A percentile compares a stretch with the other conserved stretches of the same genome.
These are phyloP conservation scores for Calcarius lapponicus DNA, from an alignment of 2,797 vertebrate species.

Conservation along the genomic window DNA sequence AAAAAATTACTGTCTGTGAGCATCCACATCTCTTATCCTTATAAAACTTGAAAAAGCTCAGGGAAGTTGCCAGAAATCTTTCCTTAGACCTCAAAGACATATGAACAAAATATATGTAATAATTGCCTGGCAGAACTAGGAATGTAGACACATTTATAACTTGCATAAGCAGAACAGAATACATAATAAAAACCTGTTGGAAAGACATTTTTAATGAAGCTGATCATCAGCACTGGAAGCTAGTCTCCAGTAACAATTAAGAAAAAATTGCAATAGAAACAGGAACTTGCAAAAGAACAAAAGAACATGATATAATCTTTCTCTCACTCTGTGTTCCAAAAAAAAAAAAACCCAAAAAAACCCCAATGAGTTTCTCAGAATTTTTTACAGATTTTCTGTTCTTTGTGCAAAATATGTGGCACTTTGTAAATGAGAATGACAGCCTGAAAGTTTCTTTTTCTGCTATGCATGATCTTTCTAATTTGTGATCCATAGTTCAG, in stretches of 20 bases:
- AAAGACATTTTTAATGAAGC: background rate
- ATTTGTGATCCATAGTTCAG: background rate
- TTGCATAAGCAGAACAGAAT: background rate
- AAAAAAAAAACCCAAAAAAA: fast-evolving
- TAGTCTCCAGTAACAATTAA: background rate
- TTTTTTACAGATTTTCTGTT: background rate
- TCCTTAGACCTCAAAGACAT: background rate
- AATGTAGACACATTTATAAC: background rate
- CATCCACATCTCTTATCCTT: background rate
- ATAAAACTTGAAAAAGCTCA: background rate
- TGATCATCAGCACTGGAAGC: background rate
- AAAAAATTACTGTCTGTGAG: background rate
- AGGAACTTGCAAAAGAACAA: background rate
- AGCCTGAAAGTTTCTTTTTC: background rate
- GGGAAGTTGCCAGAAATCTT: background rate
- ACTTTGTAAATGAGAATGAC: background rate
- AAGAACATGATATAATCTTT: background rate
- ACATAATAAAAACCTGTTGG: background rate
- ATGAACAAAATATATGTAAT: background rate
- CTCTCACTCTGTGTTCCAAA: background rate
- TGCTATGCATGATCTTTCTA: background rate
- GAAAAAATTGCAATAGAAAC: background rate
- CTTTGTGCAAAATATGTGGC: background rate
- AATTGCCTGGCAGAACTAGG: background rate
- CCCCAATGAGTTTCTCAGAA: background rate